Evolutionary conservation across 2,888 invertebrate genomes (phyloP).

Genomic region (Scaptomyza tumidula): DNA sequence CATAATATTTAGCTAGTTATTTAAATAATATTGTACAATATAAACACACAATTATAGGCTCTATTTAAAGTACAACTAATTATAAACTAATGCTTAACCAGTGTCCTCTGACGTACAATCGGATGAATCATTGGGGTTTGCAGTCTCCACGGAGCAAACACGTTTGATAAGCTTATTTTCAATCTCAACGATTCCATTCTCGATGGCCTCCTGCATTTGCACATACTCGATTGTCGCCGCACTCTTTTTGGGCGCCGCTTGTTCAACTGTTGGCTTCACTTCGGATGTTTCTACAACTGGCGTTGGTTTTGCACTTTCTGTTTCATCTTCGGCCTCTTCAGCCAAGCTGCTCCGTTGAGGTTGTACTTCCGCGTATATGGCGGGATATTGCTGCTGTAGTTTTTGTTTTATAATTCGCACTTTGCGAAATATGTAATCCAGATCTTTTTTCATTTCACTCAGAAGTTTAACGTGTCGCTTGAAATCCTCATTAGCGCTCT

Average conservation of each 20-base stretch:
- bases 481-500: constrained; percentile 94
- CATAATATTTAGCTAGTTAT: constrained; percentile 13
- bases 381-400: constrained; percentile 89
- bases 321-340: constrained; percentile 85
- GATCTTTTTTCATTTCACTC: constrained; percentile 96
- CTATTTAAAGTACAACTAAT: constrained; percentile 27
- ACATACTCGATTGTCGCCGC: constrained; percentile 84
- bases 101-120: constrained; percentile 88
- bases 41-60: constrained; percentile 14
- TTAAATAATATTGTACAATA: constrained; percentile 23
- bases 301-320: constrained; percentile 76
- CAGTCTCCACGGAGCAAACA: constrained; percentile 87
- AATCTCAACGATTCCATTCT: constrained; percentile 82
- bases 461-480: constrained; percentile 94
- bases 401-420: constrained; percentile 93
- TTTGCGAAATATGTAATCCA: constrained; percentile 97
- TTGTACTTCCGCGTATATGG: constrained; percentile 88
- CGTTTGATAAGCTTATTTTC: constrained; percentile 83
- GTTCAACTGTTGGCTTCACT: constrained; percentile 56
- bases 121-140: constrained; percentile 88
- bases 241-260: constrained; percentile 52
- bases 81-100: constrained; percentile 70
- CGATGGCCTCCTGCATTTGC: constrained; percentile 84
- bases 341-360: constrained; percentile 84
- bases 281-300: constrained; percentile 30